Base-by-base conservation (phyloP, 2,888 invertebrate species). In the Platerodrilus igneus region DNA sequence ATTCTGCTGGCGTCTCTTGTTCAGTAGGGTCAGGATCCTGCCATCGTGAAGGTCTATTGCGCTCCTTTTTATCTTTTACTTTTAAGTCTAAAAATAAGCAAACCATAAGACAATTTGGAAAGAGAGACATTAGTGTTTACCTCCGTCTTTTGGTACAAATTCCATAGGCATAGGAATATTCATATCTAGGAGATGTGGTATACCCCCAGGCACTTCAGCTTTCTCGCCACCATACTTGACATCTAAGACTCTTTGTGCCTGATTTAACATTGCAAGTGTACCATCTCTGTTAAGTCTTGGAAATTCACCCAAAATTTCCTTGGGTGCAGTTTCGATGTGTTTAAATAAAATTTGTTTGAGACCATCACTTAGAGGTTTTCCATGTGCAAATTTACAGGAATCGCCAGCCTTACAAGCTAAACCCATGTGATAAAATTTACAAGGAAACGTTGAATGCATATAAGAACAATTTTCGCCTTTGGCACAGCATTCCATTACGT, bases 401-500 rank as follows among this genome's bases (percentile, higher is more conserved):
- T 81, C 79, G 31, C 77, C 76, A 20, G 73, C 78, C 49, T 79
- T 78, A 67, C 95, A 95, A 37, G 84, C 83, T 67, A 88, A 77
- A 48, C 94, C 94, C 34, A 93, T 88, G 65, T 97, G 95, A 69
- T 85, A 94, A 72, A 86, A 95, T 75, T 95, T 95, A 72, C 96
- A 96, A 10, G 96, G 96, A 67, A 94, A 96, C 67, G 95, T 94
- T 58, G 86, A 81, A 71, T 96, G 96, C 88, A 96, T 88, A 64
- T 92, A 97, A 11, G 90, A 76, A 72, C 96, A 97, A 69, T 91
- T 89, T 56, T 93, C 93, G 58, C 90, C 83, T 71, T 95, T 96
- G 35, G 89, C 86, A 72, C 96, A 96, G 66, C 90, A 90, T 53
- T 92, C 92, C 83, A 88, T 89, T 43, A 95, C 70, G 71, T 95